A percentile compares a stretch with the other conserved stretches of the same genome.
These are phyloP conservation scores for Ochropacha duplaris DNA, from an alignment of 2,888 invertebrate species.

Conservation along the genomic window DNA sequence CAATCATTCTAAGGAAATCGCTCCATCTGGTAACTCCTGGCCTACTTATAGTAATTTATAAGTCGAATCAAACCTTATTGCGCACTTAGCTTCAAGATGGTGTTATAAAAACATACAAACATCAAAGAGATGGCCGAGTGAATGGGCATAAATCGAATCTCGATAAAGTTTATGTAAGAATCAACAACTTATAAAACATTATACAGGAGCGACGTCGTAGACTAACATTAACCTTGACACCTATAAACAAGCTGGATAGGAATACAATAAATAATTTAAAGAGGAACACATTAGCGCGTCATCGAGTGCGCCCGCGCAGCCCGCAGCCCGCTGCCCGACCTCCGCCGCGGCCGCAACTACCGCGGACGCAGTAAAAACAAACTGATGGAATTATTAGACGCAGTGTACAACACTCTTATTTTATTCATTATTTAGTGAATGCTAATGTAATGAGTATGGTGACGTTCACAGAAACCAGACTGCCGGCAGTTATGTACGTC, in stretches of 20 bases:
- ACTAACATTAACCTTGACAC: constrained; percentile 59
- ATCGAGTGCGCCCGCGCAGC: background rate
- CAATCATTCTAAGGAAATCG: background rate
- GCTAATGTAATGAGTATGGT: constrained; percentile 64
- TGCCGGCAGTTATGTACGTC: constrained; percentile 54
- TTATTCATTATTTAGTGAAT: constrained; percentile 62
- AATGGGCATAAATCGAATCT: background rate
- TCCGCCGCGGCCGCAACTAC: constrained; percentile 11
- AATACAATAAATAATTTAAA: constrained; percentile 35
- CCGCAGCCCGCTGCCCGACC: no score
- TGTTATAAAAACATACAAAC: background rate
- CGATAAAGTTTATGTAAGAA: background rate
- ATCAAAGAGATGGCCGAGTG: background rate
- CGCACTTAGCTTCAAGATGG: background rate
- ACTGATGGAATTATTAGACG: constrained; percentile 61
- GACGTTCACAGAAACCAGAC: constrained; percentile 69
- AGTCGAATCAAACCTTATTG: background rate
- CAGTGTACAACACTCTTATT: constrained; percentile 43
- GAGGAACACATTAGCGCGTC: constrained; percentile 37
- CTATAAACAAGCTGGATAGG: constrained; percentile 35
- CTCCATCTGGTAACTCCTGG: background rate
- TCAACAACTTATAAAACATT: background rate
- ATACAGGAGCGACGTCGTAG: constrained; percentile 2
- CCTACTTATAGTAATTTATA: background rate
- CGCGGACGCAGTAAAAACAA: constrained; percentile 50